Evolutionary conservation across 30 jellyfish, hydroid and myxozoan genomes (phyloP).

Genomic region (Cassiopea andromeda): DNA sequence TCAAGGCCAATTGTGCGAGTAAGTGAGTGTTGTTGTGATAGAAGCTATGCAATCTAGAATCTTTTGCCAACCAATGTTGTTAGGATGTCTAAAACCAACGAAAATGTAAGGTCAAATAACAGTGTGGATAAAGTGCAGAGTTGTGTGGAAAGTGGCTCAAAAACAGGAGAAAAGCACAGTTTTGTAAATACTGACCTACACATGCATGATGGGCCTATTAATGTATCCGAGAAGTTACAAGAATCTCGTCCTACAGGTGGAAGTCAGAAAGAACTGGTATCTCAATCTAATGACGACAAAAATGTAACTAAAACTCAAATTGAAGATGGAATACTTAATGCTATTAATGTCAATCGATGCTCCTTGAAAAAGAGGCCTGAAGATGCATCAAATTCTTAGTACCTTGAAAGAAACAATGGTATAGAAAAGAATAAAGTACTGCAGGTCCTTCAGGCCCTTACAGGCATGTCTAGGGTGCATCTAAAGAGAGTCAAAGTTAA

Average conservation of each 20-base stretch:
- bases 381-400: neutral
- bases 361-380: neutral
- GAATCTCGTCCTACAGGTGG: neutral
- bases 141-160: neutral
- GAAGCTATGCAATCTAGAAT: too few species aligned
- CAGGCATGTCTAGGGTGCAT: slow-evolving; percentile 15
- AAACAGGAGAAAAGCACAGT: neutral
- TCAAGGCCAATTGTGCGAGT: too few species aligned
- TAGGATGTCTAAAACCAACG: too few species aligned
- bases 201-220: neutral
- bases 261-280: too few species aligned
- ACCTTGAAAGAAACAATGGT: too few species aligned
- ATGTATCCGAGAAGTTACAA: neutral
- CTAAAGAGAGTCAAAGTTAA: slow-evolving; percentile 3
- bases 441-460: neutral
- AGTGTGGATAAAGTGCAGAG: neutral
- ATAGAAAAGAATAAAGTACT: too few species aligned
- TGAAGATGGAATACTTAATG: neutral
- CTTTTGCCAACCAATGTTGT: too few species aligned
- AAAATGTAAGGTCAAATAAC: neutral
- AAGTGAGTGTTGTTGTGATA: too few species aligned
- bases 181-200: neutral
- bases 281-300: too few species aligned
- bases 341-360: neutral
- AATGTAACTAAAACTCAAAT: neutral